Base-by-base conservation (phyloP, 2,888 invertebrate species). In the Poecilobothrus nobilitatus region DNA sequence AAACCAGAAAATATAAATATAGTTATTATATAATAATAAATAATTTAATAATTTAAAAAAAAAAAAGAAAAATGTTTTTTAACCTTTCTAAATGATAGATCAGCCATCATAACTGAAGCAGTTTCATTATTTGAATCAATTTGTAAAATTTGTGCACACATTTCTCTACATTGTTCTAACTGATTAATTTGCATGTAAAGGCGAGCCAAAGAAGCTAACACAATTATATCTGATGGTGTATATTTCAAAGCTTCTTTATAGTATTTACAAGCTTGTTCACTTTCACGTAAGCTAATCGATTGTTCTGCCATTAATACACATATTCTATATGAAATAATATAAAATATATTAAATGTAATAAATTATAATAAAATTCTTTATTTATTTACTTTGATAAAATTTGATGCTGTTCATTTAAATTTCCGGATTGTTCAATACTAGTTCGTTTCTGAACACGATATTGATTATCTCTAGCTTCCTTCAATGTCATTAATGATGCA, bases 101-200 rank as follows among this genome's bases (percentile, higher is more conserved):
- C 97, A 0, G 97, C 97, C 89, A 97, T 91, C 91, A 97, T 93
- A 63, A 98, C 91, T 1, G 94, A 93, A 0, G 97, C 97, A 0
- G 91, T 89, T 79, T 97, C 95, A 79, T 96, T 95, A 75, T 94
- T 92, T 1, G 91, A 89, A 78, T 97, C 95, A 1, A 91, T 85
- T 75, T 90, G 90, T 66, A 97, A 83, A 34, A 97, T 85, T 12
- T 90, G 86, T 67, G 90, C 86, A 76, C 97, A 95, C 1, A 91
- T 91, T 76, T 92, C 90, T 74, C 95, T 91, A 79, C 97, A 97
- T 73, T 90, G 86, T 71, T 95, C 94, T 73, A 95, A 84, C 76
- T 93, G 90, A 76, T 92, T 94, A 76, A 89, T 88, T 89, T 92
- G 91, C 83, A 93, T 89, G 76, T 91, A 91, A 2, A 93, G 81